These are phyloP conservation scores for Macaria notata DNA, from an alignment of 2,888 invertebrate genomes.

Conservation along the genomic window DNA sequence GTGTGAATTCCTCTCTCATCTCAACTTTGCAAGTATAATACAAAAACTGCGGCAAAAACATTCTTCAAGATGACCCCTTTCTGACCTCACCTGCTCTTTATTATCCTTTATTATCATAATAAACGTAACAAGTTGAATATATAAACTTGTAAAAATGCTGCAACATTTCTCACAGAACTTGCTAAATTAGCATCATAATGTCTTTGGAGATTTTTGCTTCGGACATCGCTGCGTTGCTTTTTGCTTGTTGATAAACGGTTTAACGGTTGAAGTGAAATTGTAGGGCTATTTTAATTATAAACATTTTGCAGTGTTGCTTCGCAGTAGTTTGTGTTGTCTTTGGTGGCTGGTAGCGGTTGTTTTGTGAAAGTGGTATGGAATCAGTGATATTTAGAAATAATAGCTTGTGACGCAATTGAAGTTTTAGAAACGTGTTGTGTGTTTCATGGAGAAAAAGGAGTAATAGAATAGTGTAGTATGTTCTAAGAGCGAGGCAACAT, in stretches of 20 bases:
- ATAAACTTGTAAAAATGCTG: slow-evolving; percentile 24
- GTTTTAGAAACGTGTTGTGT: too few species aligned
- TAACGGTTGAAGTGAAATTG: too few species aligned
- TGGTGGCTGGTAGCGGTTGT: too few species aligned
- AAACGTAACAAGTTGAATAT: slow-evolving; percentile 32
- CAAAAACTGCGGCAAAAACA: slow-evolving; percentile 35
- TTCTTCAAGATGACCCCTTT: slow-evolving; percentile 58
- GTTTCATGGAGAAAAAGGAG: too few species aligned
- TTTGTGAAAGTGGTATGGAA: too few species aligned
- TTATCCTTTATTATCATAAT: slow-evolving; percentile 46
- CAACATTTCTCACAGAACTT: slow-evolving; percentile 45
- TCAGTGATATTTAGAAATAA: too few species aligned
- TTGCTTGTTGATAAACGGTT: neutral
- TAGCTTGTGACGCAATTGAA: too few species aligned
- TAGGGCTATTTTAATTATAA: too few species aligned
- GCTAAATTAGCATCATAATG: slow-evolving; percentile 52
- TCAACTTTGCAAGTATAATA: slow-evolving; percentile 58
- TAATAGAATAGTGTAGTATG: too few species aligned
- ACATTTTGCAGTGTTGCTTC: too few species aligned
- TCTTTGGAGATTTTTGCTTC: slow-evolving; percentile 38
- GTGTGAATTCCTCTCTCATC: slow-evolving; percentile 49
- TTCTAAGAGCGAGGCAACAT: too few species aligned
- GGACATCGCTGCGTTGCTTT: slow-evolving; percentile 19
- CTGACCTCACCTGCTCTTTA: slow-evolving; percentile 72
- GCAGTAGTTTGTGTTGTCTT: too few species aligned